Conservation (phyloP, 2,888 invertebrate species). For the Epinotia nisella region DNA sequence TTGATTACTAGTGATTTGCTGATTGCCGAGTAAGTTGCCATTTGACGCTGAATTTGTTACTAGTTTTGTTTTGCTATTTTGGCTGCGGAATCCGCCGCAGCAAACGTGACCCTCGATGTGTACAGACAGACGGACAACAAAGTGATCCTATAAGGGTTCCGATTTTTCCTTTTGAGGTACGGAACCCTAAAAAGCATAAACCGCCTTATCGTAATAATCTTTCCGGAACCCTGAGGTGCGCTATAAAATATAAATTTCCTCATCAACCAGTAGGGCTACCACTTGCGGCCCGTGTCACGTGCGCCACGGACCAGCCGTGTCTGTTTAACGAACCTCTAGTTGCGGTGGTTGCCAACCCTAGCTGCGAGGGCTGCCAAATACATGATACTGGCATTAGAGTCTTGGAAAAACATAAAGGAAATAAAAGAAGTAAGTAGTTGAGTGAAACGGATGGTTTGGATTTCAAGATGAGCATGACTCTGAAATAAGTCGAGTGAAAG, state of each 20-base stretch:
- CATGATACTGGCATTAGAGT: neutral
- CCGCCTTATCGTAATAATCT: neutral
- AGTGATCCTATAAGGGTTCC: too few species aligned
- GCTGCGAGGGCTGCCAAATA: slow-evolving; percentile 21
- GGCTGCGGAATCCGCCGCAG: too few species aligned
- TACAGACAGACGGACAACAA: too few species aligned
- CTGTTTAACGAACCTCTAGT: slow-evolving; percentile 56
- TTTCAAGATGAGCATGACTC: neutral
- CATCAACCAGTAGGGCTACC: slow-evolving; percentile 41
- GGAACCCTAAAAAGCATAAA: too few species aligned
- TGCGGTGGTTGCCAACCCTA: slow-evolving; percentile 46
- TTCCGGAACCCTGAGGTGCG: slow-evolving; percentile 1
- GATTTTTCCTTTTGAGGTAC: too few species aligned
- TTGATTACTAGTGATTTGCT: too few species aligned
- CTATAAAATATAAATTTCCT: slow-evolving; percentile 22
- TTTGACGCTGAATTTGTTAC: too few species aligned
- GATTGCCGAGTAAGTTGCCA: too few species aligned
- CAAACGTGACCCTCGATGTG: too few species aligned
- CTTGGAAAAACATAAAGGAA: neutral
- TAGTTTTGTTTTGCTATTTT: too few species aligned
- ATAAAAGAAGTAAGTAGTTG: neutral
- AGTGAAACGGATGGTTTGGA: too few species aligned
- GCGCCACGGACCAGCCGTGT: slow-evolving; percentile 48
- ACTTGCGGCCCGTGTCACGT: slow-evolving; percentile 51
- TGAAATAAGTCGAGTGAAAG: too few species aligned